These are phyloP conservation scores for Scaptomyza hsui DNA, from an alignment of 1,140 invertebrate genomes.

Conservation along the genomic window DNA sequence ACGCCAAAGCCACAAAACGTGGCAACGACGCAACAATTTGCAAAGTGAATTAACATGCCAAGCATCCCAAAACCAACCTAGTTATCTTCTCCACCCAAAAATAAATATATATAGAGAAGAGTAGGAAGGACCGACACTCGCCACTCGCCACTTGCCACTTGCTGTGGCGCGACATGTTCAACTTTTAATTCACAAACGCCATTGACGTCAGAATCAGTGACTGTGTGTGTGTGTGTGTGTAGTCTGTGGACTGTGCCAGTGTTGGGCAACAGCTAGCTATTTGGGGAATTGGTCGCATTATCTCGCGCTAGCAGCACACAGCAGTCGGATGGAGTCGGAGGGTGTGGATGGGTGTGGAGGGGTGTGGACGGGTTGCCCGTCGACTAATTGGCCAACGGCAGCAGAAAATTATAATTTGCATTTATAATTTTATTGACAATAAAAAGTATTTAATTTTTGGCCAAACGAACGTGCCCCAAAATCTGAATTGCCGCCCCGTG, in stretches of 20 bases:
- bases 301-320: constrained; percentile 50
- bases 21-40: constrained; percentile 70
- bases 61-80: constrained; percentile 41
- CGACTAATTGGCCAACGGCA: constrained; percentile 74
- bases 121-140: constrained; percentile 7
- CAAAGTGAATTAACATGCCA: constrained; percentile 80
- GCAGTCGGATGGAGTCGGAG: constrained; percentile 5
- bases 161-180: constrained; percentile 67
- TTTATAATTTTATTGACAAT: constrained; percentile 82
- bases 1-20: constrained; percentile 37
- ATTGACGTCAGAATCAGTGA: constrained; percentile 76
- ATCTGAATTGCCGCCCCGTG: constrained; percentile 29
- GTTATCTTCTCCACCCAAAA: constrained; percentile 10
- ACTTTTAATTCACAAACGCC: constrained; percentile 71
- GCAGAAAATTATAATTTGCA: constrained; percentile 82
- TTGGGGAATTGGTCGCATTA: constrained; percentile 55
- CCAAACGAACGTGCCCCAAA: constrained; percentile 47
- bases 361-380: not conserved
- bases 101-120: not conserved
- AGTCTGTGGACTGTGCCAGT: not conserved
- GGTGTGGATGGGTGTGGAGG: too few species aligned
- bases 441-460: constrained; percentile 81
- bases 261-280: constrained; percentile 16
- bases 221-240: not conserved
- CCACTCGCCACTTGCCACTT: constrained; percentile 28